Evolutionary conservation across 2,797 vertebrate species (phyloP), one percentile per base, ranked within the genome.

Genomic region (Harpagifer antarcticus): DNA sequence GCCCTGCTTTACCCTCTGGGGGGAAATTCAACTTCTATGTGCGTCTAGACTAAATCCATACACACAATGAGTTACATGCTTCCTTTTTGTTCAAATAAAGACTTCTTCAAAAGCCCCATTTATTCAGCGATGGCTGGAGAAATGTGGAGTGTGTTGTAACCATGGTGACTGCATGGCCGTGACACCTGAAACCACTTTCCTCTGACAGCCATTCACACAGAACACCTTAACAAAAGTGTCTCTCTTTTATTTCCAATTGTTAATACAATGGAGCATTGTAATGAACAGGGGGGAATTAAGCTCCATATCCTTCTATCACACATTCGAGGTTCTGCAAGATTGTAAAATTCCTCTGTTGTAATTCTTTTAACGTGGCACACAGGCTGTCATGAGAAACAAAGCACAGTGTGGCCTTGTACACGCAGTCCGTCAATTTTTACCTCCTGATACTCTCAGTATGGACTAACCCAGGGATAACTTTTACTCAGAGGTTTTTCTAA

Each of bases 171-270:
- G 72, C 78, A 89, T 85, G 84, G 81, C 87, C 74, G 44, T 85
- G 90, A 94, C 91, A 95, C 92, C 91, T 92, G 92, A 94, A 92
- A 93, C 91, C 90, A 88, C 88, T 90, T 88, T 90, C 74, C 87
- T 89, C 85, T 67, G 88, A 88, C 88, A 82, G 87, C 68, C 72
- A 72, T 78, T 77, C 86, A 82, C 90, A 91, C 67, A 85, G 79
- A 90, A 91, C 89, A 91, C 91, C 87, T 91, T 91, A 64, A 81
- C 86, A 48, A 90, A 87, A 88, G 82, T 69, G 76, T 84, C 78
- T 68, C 78, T 82, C 82, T 81, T 43, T 73, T 76, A 76, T 84
- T 81, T 89, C 84, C 82, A 79, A 72, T 71, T 69, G 64, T 78
- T 80, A 75, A 79, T 67, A 93, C 87, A 94, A 93, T 88, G 87